Conservation (phyloP, 2,888 invertebrate species). For the Stenotaenia linearis region DNA sequence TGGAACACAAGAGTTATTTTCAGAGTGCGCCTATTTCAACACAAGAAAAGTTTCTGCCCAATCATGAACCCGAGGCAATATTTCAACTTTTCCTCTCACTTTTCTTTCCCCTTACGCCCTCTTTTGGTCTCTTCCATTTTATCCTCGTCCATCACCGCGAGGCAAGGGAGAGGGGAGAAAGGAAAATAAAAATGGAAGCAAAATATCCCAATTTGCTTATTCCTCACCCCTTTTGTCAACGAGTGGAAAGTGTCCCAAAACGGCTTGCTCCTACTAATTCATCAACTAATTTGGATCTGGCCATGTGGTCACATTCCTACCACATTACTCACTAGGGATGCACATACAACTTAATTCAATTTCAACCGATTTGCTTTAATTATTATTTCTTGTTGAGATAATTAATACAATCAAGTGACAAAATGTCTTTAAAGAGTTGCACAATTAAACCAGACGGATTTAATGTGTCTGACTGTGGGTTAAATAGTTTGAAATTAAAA, state of each 20-base stretch:
- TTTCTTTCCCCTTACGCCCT: not conserved
- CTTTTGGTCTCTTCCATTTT: not conserved
- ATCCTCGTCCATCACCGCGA: not conserved
- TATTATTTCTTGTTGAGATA: too few relatives aligned
- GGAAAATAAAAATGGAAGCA: not conserved
- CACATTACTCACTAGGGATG: not conserved
- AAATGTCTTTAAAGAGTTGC: too few relatives aligned
- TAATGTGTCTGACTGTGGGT: too few relatives aligned
- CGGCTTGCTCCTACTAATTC: not conserved
- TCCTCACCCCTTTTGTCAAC: not conserved
- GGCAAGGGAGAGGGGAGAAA: too few relatives aligned
- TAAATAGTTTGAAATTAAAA: too few relatives aligned
- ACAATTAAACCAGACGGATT: too few relatives aligned
- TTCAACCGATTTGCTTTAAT: too few relatives aligned
- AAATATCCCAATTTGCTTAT: not conserved
- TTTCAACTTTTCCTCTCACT: not conserved
- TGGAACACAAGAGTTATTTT: not conserved
- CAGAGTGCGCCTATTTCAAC: not conserved
- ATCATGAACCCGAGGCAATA: too few relatives aligned
- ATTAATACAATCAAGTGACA: too few relatives aligned
- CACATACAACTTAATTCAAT: too few relatives aligned
- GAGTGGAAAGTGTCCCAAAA: not conserved
- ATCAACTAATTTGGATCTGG: not conserved
- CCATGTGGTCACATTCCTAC: not conserved
- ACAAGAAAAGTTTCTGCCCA: not conserved